Evolutionary conservation across 1,140 invertebrate species (phyloP), one percentile per base, ranked within the genome.

Genomic region (Drosophila prosaltans): DNA sequence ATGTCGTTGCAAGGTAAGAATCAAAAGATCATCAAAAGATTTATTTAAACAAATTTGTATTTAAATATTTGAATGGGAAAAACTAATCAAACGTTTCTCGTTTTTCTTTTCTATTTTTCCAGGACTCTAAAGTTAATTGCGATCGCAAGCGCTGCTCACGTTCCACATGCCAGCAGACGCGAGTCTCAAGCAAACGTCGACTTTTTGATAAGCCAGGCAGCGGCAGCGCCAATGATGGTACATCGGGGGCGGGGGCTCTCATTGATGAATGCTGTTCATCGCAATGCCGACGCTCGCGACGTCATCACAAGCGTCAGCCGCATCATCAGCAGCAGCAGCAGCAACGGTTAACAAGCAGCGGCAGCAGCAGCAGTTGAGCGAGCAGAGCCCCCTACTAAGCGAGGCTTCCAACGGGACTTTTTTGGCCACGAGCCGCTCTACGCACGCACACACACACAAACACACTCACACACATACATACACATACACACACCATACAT

Each of bases 1-100:
- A 69, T 98, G 97, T 92, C 94, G 95, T 75, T 98, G 97, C 94
- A 97, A 97, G 94, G 97, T 98, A 93, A 94, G 93, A 8, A 51
- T 24, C n/a, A n/a, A 43, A 43, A 11, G 16, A 43, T n/a, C 10
- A 43, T 24, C 16, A 2, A 30, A 4, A 30, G 28, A 2, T 30
- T 30, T 30, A 30, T 30, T 2, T 30, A 30, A 30, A 30, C 28
- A 30, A 30, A 30, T 30, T 30, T 30, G 28, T 4, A 2, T 30
- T 30, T 30, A 30, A 30, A 30, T 30, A 30, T 30, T 30, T 4
- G 28, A 30, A 24, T 48, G 11, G 21, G 9, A 51, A 55, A 7
- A 55, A 7, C 0, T 11, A 39, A 26, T 10, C 16, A 21, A 10
- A 30, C 28, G 28, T 30, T 30, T 4, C 0, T 30, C 28, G 28